Conservation (phyloP, 2,113 vertebrate species). For the Melospiza georgiana region DNA sequence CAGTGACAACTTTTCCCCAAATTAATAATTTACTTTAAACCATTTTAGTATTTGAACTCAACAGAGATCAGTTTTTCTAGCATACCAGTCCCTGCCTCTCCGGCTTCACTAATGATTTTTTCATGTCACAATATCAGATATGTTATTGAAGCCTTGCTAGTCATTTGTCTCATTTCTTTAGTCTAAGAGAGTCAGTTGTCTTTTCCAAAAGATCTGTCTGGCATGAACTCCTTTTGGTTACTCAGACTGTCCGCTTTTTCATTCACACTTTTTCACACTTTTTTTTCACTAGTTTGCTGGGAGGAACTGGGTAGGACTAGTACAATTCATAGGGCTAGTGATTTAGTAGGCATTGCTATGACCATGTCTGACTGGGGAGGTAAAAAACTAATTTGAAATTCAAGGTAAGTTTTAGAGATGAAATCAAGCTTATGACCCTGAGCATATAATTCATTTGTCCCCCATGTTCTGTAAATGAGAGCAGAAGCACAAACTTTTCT, state of each 20-base stretch:
- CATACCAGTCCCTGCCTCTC: background rate
- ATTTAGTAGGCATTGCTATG: background rate
- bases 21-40: background rate
- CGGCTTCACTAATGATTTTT: background rate
- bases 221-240: background rate
- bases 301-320: background rate
- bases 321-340: background rate
- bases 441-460: background rate
- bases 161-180: background rate
- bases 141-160: background rate
- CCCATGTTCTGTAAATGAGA: background rate
- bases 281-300: background rate
- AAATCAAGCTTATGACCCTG: background rate
- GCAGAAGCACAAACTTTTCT: background rate
- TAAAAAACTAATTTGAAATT: background rate
- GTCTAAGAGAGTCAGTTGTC: background rate
- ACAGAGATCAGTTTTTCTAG: background rate
- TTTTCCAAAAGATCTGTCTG: background rate
- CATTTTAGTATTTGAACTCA: background rate
- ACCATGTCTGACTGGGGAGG: background rate
- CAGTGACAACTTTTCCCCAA: background rate
- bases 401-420: background rate
- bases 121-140: background rate
- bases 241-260: background rate
- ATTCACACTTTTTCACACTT: background rate